Conservation (phyloP, 2,113 vertebrate genomes). For the Furnarius figulus region DNA sequence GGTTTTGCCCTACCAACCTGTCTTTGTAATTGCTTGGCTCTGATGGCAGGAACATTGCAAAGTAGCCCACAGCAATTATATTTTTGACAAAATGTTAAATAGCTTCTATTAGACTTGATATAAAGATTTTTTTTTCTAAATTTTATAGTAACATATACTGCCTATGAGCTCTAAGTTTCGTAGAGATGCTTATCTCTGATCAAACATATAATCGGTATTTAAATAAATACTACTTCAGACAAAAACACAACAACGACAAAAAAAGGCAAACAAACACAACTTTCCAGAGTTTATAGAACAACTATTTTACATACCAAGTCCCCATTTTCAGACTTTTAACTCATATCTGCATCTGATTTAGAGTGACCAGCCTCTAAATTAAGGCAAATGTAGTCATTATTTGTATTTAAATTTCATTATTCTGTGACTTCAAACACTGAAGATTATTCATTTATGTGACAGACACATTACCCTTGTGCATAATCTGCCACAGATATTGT, state of each 20-base stretch:
- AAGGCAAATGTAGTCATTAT: slow-evolving; percentile 10
- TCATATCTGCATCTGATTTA: not conserved
- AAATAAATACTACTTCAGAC: not conserved
- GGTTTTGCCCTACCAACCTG: not conserved
- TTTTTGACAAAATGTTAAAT: not conserved
- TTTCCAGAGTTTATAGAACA: not conserved
- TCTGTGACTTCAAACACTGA: not conserved
- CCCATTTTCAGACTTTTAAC: not conserved
- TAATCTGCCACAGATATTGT: not conserved
- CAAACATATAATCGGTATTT: not conserved
- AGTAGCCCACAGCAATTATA: not conserved
- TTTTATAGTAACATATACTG: not conserved
- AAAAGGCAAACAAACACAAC: not conserved
- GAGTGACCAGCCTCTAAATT: not conserved
- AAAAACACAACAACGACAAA: not conserved
- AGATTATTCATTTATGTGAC: not conserved
- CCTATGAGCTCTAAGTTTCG: not conserved
- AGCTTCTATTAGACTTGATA: not conserved
- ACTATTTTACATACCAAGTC: not conserved
- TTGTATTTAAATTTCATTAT: not conserved
- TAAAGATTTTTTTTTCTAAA: not conserved
- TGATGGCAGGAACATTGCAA: not conserved
- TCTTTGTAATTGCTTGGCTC: not conserved
- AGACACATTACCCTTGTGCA: not conserved
- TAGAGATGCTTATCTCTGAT: not conserved